These are phyloP conservation scores for Ameiurus melas DNA, from an alignment of 2,113 vertebrate genomes.

Conservation along the genomic window DNA sequence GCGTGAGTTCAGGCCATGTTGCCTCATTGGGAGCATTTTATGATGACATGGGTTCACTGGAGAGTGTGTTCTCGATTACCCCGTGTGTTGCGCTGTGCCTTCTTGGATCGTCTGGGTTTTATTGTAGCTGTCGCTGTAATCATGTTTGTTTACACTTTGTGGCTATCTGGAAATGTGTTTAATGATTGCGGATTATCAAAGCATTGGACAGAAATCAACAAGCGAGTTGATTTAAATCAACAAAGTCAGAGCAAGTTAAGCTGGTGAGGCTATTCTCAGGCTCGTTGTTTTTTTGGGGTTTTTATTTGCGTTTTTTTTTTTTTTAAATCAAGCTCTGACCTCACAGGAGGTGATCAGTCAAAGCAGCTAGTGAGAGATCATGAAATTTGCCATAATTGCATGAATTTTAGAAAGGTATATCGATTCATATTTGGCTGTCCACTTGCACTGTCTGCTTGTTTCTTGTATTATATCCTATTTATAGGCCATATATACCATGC, in stretches of 20 bases:
- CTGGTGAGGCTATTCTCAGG: background rate
- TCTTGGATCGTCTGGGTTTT: slow-evolving; percentile 45
- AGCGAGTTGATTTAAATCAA: slow-evolving; percentile 11
- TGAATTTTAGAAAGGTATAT: background rate
- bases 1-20: background rate
- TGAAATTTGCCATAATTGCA: background rate
- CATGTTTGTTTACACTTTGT: slow-evolving; percentile 64
- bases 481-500: background rate
- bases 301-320: background rate
- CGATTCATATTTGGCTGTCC: background rate
- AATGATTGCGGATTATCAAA: slow-evolving; percentile 41
- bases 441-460: background rate
- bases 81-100: slow-evolving; percentile 11
- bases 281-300: too few relatives aligned
- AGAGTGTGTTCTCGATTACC: slow-evolving; percentile 19
- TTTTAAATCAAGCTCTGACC: background rate
- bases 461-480: background rate
- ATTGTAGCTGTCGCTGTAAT: slow-evolving; percentile 55
- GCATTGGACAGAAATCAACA: slow-evolving; percentile 56
- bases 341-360: slow-evolving; percentile 18
- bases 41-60: slow-evolving; percentile 5
- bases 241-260: background rate
- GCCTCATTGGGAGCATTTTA: slow-evolving; percentile 9
- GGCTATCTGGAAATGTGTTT: slow-evolving; percentile 59
- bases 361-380: background rate